phyloP scores from a whole-genome alignment of 2,888 invertebrate species.

The Parasteatoda lunata region DNA sequence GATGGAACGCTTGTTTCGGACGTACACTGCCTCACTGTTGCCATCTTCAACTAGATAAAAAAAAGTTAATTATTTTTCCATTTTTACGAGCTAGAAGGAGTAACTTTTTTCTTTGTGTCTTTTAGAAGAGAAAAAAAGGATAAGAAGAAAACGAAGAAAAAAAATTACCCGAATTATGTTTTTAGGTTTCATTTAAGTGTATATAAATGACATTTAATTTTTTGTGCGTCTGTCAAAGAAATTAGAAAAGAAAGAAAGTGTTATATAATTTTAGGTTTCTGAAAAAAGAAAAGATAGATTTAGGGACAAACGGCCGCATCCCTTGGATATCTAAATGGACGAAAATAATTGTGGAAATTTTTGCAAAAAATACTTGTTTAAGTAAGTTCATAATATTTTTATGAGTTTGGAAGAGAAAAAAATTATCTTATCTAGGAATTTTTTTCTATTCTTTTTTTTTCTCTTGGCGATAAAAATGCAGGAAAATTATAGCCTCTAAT shows the following conservation, averaged over 20 bases:
- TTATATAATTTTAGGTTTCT: conserved; percentile 13
- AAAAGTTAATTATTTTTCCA: conserved; percentile 65
- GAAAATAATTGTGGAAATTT: conserved; percentile 36
- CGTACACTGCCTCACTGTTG: conserved; percentile 35
- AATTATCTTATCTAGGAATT: neutral
- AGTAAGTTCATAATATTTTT: conserved; percentile 33
- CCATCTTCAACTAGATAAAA: conserved; percentile 50
- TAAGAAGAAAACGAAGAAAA: conserved; percentile 6
- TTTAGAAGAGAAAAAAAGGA: neutral
- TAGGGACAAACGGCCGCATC: conserved; percentile 23
- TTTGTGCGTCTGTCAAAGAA: conserved; percentile 7
- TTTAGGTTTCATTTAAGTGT: conserved; percentile 57
- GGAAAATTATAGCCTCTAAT: too few species aligned
- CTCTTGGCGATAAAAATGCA: too few species aligned
- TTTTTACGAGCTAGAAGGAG: conserved; percentile 55
- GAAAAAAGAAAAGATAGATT: conserved; percentile 13
- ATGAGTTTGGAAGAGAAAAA: conserved; percentile 26
- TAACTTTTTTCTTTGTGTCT: conserved; percentile 22
- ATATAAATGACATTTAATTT: conserved; percentile 61
- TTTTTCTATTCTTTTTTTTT: neutral
- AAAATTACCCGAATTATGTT: conserved; percentile 46
- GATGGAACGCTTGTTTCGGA: conserved; percentile 41
- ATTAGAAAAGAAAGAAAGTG: conserved; percentile 37
- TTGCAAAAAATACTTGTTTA: conserved; percentile 19
- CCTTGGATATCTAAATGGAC: conserved; percentile 34